Evolutionary conservation across 2,888 invertebrate species (phyloP).

Genomic region (Omphaloscelis lunosa): DNA sequence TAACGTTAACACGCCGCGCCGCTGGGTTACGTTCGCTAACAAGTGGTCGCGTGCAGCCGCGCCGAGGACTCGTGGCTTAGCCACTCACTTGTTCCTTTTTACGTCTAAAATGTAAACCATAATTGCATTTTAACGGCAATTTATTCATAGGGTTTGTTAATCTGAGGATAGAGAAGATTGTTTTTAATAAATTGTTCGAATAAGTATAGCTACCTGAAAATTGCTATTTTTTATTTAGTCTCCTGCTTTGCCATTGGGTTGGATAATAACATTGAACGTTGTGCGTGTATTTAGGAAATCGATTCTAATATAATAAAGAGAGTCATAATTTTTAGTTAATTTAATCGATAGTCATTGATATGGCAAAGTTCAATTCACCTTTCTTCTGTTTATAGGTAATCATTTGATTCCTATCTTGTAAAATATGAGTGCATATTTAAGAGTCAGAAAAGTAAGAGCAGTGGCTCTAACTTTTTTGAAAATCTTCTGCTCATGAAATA

Average conservation of each 20-base stretch:
- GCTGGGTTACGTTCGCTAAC: constrained; percentile 66
- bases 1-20: constrained; percentile 31
- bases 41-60: constrained; percentile 80
- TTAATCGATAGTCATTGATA: background rate
- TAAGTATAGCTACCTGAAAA: background rate
- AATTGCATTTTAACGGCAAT: constrained; percentile 47
- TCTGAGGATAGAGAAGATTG: constrained; percentile 14
- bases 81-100: constrained; percentile 66
- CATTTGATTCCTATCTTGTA: background rate
- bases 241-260: background rate
- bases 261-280: constrained; percentile 23
- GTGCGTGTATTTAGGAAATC: constrained; percentile 4
- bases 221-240: background rate
- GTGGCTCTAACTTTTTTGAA: background rate
- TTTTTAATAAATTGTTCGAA: constrained; percentile 22
- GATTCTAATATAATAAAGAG: background rate
- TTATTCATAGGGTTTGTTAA: constrained; percentile 20
- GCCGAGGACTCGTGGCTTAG: constrained; percentile 59
- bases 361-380: background rate
- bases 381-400: background rate
- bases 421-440: too few relatives aligned
- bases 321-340: background rate
- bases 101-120: constrained; percentile 52
- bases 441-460: too few relatives aligned
- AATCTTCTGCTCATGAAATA: constrained; percentile 1